Percentiles rank a stretch among this genome's conserved stretches.
Conservation (phyloP, 2,113 vertebrate species). For the Tringa solitaria region DNA sequence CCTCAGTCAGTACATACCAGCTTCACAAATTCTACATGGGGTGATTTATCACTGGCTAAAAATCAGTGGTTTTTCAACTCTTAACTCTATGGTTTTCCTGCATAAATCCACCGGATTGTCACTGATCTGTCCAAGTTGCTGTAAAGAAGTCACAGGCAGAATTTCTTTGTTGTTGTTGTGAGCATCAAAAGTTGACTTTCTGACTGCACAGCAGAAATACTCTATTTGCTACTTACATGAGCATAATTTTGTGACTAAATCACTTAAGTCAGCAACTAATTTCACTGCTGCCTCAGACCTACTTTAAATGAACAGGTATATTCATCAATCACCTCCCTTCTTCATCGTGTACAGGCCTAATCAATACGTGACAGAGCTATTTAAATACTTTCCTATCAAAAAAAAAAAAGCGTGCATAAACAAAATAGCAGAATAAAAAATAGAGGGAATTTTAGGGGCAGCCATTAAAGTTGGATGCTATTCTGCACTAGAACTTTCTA, state of each 20-base stretch:
- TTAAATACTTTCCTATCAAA: constrained; percentile 16
- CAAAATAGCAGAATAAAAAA: not conserved
- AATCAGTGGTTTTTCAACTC: not conserved
- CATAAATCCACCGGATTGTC: not conserved
- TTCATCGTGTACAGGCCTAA: not conserved
- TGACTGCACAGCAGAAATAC: constrained; percentile 49
- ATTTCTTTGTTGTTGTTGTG: not conserved
- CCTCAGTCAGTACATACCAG: not conserved
- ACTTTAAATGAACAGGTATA: constrained; percentile 49
- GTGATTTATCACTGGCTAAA: not conserved
- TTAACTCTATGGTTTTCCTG: not conserved
- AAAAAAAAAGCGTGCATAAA: not conserved
- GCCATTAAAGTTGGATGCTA: not conserved
- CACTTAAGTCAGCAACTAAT: constrained; percentile 60
- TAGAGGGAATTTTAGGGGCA: not conserved
- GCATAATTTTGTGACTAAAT: constrained; percentile 46
- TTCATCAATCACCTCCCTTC: constrained; percentile 53
- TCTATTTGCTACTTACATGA: constrained; percentile 15
- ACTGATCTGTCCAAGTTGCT: not conserved
- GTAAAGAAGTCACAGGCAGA: not conserved
- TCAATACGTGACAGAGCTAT: constrained; percentile 16
- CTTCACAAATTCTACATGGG: not conserved
- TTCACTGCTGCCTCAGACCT: constrained; percentile 33
- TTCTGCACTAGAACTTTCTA: not conserved
- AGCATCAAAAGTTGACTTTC: constrained; percentile 26